Conservation (phyloP, 2,888 invertebrate species). For the Cerceris rybyensis region DNA sequence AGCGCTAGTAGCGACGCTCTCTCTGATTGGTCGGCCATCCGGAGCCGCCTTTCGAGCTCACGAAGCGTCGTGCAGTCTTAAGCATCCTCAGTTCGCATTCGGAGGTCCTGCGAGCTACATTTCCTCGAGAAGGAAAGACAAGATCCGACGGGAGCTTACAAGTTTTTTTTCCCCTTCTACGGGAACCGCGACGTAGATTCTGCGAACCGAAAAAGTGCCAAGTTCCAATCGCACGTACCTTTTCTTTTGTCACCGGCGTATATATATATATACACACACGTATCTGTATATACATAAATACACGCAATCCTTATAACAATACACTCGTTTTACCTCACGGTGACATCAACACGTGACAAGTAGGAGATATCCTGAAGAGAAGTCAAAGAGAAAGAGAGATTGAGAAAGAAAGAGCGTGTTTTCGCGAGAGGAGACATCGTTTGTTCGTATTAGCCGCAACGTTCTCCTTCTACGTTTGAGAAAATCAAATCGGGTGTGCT, state of each 20-base stretch:
- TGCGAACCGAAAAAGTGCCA: slow-evolving; percentile 61
- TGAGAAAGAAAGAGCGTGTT: background rate
- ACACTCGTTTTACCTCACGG: slow-evolving; percentile 29
- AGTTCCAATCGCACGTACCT: slow-evolving; percentile 54
- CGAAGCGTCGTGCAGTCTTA: slow-evolving; percentile 38
- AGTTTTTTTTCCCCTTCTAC: slow-evolving; percentile 42
- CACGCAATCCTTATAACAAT: background rate
- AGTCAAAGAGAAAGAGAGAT: slow-evolving; percentile 20
- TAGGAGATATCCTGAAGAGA: slow-evolving; percentile 1
- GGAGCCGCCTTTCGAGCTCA: slow-evolving; percentile 62
- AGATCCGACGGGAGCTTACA: slow-evolving; percentile 40
- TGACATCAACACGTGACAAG: slow-evolving; percentile 40
- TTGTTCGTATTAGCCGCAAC: no score
- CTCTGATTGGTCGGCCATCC: slow-evolving; percentile 59
- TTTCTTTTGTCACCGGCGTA: background rate
- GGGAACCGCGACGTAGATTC: slow-evolving; percentile 45
- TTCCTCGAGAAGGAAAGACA: slow-evolving; percentile 41
- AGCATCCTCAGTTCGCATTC: slow-evolving; percentile 74
- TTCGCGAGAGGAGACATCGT: no score
- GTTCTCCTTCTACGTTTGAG: slow-evolving; percentile 4
- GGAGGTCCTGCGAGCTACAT: slow-evolving; percentile 74
- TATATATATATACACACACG: no score
- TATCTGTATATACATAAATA: no score
- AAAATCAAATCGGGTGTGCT: slow-evolving; percentile 38
- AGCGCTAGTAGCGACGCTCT: slow-evolving; percentile 14